Percentiles rank a stretch among this genome's conserved stretches.
Evolutionary conservation across 2,888 invertebrate species (phyloP).

Genomic region (Pterostichus madidus): DNA sequence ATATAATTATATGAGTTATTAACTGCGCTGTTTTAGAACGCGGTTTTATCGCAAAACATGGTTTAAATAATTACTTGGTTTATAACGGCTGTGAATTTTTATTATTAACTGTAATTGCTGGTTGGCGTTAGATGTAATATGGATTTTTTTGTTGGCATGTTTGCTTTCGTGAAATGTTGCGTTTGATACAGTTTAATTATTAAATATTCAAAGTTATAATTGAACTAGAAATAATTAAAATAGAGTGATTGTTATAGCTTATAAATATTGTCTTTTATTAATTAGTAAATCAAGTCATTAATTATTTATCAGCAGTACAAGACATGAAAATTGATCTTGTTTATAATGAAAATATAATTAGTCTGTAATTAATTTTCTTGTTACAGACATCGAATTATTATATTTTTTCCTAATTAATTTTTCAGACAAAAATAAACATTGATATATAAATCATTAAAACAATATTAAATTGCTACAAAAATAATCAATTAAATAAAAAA

Average conservation of each 20-base stretch:
- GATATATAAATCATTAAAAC: not conserved
- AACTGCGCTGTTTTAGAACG: constrained; percentile 30
- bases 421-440: too few species aligned
- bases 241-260: constrained; percentile 20
- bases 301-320: constrained; percentile 28
- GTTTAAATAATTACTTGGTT: constrained; percentile 52
- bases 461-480: constrained; percentile 71
- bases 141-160: constrained; percentile 30
- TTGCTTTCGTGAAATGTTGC: constrained; percentile 9
- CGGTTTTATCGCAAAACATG: constrained; percentile 54
- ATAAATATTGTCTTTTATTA: constrained; percentile 26
- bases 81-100: constrained; percentile 42
- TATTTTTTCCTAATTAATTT: not conserved
- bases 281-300: constrained; percentile 32
- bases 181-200: not conserved
- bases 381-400: not conserved
- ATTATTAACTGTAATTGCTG: constrained; percentile 51
- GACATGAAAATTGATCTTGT: constrained; percentile 30
- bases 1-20: constrained; percentile 62
- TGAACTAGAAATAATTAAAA: constrained; percentile 27
- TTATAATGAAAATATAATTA: constrained; percentile 37
- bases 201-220: constrained; percentile 38
- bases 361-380: constrained; percentile 15
- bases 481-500: too few species aligned
- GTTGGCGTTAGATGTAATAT: constrained; percentile 13